phyloP scores from a whole-genome alignment of 2,797 vertebrate genomes.

The Anisognathus igniventris region DNA sequence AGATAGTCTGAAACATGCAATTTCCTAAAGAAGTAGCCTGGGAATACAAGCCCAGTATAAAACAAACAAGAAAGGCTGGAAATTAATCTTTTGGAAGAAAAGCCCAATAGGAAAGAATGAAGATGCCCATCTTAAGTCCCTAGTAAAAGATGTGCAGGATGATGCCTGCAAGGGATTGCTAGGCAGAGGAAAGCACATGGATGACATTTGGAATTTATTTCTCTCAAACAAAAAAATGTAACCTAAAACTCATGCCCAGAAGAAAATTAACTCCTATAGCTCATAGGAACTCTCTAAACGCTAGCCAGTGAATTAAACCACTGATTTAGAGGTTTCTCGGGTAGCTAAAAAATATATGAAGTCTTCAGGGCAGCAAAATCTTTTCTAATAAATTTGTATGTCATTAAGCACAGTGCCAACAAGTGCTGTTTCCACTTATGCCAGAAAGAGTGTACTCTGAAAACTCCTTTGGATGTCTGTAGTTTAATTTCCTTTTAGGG shows the following conservation, averaged over 20 bases:
- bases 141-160: slow-evolving; percentile 1
- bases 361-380: background rate
- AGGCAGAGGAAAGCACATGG: background rate
- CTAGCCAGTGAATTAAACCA: slow-evolving; percentile 17
- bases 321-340: background rate
- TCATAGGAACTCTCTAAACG: slow-evolving; percentile 9
- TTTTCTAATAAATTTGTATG: slow-evolving; percentile 10
- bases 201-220: slow-evolving; percentile 52
- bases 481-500: background rate
- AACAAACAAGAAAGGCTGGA: slow-evolving; percentile 18
- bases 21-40: slow-evolving; percentile 22
- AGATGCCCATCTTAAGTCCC: slow-evolving; percentile 26
- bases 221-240: slow-evolving; percentile 38
- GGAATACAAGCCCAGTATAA: background rate
- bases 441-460: background rate
- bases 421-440: background rate
- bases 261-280: slow-evolving; percentile 2
- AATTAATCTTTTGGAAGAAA: slow-evolving; percentile 40
- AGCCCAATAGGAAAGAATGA: slow-evolving; percentile 33
- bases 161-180: slow-evolving; percentile 29
- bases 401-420: background rate
- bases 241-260: slow-evolving; percentile 34
- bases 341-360: slow-evolving; percentile 13
- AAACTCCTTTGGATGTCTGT: background rate
- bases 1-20: background rate